Percentiles rank a stretch among this genome's conserved stretches.
These are phyloP conservation scores for Acrobasis consociella DNA, from an alignment of 2,888 invertebrate genomes.

Conservation along the genomic window DNA sequence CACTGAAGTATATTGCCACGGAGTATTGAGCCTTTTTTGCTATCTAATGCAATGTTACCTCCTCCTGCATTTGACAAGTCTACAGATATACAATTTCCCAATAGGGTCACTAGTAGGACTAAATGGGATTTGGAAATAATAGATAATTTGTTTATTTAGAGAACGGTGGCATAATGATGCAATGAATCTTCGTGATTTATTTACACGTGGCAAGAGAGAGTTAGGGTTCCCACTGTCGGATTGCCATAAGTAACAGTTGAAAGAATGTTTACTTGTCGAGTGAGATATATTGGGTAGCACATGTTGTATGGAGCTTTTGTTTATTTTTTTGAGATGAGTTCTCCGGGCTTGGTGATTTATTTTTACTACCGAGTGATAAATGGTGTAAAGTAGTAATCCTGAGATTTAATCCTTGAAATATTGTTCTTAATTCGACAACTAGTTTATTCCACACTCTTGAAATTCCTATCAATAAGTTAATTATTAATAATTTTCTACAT, in stretches of 20 bases:
- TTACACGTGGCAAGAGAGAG: slow-evolving; percentile 30
- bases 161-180: slow-evolving; percentile 49
- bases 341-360: not conserved
- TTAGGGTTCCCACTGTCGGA: slow-evolving; percentile 1
- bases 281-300: slow-evolving; percentile 4
- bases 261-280: slow-evolving; percentile 9
- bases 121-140: slow-evolving; percentile 23
- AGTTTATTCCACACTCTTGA: too few relatives aligned
- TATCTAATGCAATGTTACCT: too few relatives aligned
- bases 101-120: too few relatives aligned
- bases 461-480: too few relatives aligned
- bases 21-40: too few relatives aligned
- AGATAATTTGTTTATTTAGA: slow-evolving; percentile 54
- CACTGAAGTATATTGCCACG: too few relatives aligned
- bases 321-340: not conserved
- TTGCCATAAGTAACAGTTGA: slow-evolving; percentile 7
- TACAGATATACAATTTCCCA: too few relatives aligned
- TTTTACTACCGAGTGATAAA: not conserved
- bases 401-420: too few relatives aligned
- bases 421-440: too few relatives aligned
- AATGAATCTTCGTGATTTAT: slow-evolving; percentile 56
- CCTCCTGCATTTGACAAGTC: too few relatives aligned
- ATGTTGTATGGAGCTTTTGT: not conserved
- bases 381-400: not conserved
- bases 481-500: too few relatives aligned